These are phyloP conservation scores for Epizoanthus scotinus DNA, from an alignment of 92 coral and sea anemone genomes.

Conservation along the genomic window DNA sequence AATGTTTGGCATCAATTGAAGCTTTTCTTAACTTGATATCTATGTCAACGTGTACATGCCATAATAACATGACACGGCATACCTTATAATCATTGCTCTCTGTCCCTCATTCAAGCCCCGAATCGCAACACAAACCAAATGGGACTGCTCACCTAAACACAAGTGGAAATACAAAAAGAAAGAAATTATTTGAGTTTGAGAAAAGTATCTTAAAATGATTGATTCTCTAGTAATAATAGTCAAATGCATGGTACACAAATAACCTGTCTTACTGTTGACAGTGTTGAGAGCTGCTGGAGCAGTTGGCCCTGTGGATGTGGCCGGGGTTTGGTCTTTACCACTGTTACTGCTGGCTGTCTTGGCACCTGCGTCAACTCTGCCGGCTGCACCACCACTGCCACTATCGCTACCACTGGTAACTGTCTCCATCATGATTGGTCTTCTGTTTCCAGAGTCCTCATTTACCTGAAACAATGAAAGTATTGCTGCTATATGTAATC, in stretches of 20 bases:
- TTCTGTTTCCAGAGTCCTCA: constrained; percentile 92
- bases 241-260: no score
- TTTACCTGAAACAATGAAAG: constrained; percentile 61
- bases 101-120: constrained; percentile 66
- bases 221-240: no score
- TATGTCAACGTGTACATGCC: no score
- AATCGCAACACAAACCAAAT: constrained; percentile 19
- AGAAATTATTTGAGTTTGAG: no score
- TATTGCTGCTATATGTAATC: not conserved
- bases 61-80: not conserved
- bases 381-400: constrained; percentile 6
- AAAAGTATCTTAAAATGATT: no score
- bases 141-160: constrained; percentile 6
- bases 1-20: no score
- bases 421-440: constrained; percentile 94
- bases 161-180: not conserved
- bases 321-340: constrained; percentile 13
- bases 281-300: constrained; percentile 37
- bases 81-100: constrained; percentile 77
- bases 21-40: no score
- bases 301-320: constrained; percentile 21
- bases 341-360: constrained; percentile 16
- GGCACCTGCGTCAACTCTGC: not conserved
- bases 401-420: constrained; percentile 31
- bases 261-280: not conserved